Evolutionary conservation across 1,140 invertebrate genomes (phyloP), one percentile per base, ranked within the genome.

Genomic region (Eulimnadia texana): DNA sequence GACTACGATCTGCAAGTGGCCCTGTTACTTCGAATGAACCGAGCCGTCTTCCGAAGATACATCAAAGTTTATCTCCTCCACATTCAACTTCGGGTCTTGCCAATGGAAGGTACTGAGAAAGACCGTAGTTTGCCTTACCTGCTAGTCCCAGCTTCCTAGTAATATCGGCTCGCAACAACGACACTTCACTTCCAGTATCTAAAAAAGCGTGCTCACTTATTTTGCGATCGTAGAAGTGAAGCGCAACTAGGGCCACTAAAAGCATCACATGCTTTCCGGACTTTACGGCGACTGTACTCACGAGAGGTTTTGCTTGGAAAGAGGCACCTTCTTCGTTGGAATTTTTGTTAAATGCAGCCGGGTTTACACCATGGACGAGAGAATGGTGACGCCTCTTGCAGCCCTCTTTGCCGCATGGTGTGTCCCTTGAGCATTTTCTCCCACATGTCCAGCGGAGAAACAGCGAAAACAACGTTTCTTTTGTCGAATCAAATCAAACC

Each of bases 141-240:
- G 3, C 11, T 3, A 58, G 28, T 6, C 47, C 6, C 2, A 58
- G 22, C 19, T 58, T 58, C 3, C 33, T 10, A 1, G 57, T 28
- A 6, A 28, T 28, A 49, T 58, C 22, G 2, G 28, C 29, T 6
- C 22, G 27, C 19, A 58, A 20, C 1, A 58, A 23, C 3, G 57
- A 42, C 3, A 28, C 57, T 47, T 58, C 57, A 28, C 57, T 58
- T 3, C 57, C 57, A 3, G 16, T 13, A 3, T 58, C 57, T 19
- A 58, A 19, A 10, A 58, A 28, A 52, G 27, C 33, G 19, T 29
- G 42, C 3, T 24, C 42, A 10, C 42, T 28, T 2, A 58, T 1
- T n/a, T 58, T 16, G 3, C 20, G 19, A 9, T 16, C 33, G 16
- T 42, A 9, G 6, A 16, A 6, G 33, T 6, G 16, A 42, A 42